Conservation (phyloP, 1,140 invertebrate genomes). For the Magallana gigas region DNA sequence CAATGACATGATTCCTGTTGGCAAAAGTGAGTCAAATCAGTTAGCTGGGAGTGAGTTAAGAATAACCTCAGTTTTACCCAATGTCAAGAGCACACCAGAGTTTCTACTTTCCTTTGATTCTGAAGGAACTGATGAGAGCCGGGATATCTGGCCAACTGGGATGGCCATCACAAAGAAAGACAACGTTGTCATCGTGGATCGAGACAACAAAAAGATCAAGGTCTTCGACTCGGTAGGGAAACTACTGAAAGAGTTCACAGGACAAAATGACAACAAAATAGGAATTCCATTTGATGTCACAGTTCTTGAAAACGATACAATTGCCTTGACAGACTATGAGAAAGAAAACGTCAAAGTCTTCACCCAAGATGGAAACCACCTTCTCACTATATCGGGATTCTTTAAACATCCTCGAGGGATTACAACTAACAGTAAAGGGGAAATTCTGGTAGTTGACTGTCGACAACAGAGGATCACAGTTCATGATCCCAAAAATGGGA, state of each 20-base stretch:
- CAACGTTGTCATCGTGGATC: constrained; percentile 70
- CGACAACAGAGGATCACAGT: constrained; percentile 65
- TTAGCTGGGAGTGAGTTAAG: constrained; percentile 44
- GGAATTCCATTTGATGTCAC: constrained; percentile 73
- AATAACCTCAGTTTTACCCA: constrained; percentile 66
- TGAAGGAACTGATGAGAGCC: constrained; percentile 59
- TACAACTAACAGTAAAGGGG: constrained; percentile 68
- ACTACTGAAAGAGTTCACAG: constrained; percentile 63
- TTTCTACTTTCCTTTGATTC: constrained; percentile 62
- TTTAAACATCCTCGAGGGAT: constrained; percentile 75
- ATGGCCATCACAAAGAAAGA: constrained; percentile 61
- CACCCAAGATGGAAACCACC: constrained; percentile 62
- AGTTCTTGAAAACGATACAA: constrained; percentile 69
- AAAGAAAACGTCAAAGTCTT: constrained; percentile 74
- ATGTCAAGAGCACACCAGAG: constrained; percentile 58
- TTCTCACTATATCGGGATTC: constrained; percentile 65
- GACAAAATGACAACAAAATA: constrained; percentile 62
- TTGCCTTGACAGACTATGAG: constrained; percentile 75
- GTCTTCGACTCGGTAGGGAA: constrained; percentile 65
- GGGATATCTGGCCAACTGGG: constrained; percentile 75
- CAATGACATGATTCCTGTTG: constrained; percentile 58
- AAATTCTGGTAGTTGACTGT: constrained; percentile 75
- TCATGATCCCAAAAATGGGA: constrained; percentile 67
- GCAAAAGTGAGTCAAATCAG: constrained; percentile 57
- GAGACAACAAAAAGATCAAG: constrained; percentile 75